Conservation (phyloP, 1,140 invertebrate genomes). For the Chironomus tepperi region DNA sequence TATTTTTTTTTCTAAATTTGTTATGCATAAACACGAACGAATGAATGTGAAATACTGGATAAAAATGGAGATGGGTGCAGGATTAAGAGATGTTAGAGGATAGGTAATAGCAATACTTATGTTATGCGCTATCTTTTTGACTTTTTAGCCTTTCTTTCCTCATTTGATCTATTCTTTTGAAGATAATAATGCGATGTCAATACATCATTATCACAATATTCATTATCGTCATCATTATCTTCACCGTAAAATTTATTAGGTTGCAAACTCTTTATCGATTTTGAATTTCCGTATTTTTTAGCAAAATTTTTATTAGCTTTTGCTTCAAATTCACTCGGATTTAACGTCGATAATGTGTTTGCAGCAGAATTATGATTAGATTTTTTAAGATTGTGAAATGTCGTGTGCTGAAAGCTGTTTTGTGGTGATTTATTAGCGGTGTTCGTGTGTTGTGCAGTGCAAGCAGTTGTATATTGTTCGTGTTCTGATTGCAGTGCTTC, state of each 20-base stretch:
- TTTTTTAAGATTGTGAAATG: slow-evolving; percentile 18
- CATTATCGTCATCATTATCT: not conserved
- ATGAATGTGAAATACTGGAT: not conserved
- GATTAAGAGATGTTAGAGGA: not conserved
- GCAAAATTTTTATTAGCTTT: slow-evolving; percentile 12
- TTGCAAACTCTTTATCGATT: not conserved
- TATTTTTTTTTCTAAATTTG: too few relatives aligned
- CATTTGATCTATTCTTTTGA: not conserved
- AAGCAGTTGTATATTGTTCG: slow-evolving; percentile 9
- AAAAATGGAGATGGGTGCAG: not conserved
- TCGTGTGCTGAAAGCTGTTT: not conserved
- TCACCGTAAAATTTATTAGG: not conserved
- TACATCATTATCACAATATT: slow-evolving; percentile 5
- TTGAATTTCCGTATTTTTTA: not conserved
- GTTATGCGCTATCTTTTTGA: not conserved
- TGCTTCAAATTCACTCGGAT: slow-evolving; percentile 16
- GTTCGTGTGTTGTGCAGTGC: slow-evolving; percentile 11
- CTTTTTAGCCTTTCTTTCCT: slow-evolving; percentile 2
- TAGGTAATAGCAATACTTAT: slow-evolving; percentile 4
- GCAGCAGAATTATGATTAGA: not conserved
- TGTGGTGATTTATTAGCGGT: slow-evolving; percentile 13
- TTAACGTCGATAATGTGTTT: not conserved
- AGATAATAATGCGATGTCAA: slow-evolving; percentile 19
- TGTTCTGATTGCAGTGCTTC: slow-evolving; percentile 9
- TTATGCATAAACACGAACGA: not conserved